Conservation (phyloP, 2,888 invertebrate species). For the Eupithecia centaureata region DNA sequence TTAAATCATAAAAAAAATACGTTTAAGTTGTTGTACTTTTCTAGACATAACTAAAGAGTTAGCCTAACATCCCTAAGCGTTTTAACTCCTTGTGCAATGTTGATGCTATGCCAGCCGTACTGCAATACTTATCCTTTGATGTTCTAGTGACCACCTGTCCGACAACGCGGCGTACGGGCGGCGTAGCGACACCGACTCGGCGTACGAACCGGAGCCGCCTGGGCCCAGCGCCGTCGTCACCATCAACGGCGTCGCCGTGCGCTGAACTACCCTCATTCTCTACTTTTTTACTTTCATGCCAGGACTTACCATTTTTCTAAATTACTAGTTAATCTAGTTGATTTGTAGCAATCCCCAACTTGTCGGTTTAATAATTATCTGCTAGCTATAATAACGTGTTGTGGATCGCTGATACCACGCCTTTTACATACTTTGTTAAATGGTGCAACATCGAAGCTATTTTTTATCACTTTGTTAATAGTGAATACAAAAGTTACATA, state of each 20-base stretch:
- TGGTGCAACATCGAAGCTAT: neutral
- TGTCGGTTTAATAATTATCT: no score
- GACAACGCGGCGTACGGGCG: conserved; percentile 78
- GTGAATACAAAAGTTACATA: neutral
- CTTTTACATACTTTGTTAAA: neutral
- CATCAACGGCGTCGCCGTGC: conserved; percentile 94
- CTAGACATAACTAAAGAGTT: no score
- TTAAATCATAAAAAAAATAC: no score
- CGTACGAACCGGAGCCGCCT: conserved; percentile 88
- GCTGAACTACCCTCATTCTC: conserved; percentile 73
- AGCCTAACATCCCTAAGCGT: no score
- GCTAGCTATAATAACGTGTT: neutral
- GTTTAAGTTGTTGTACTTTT: no score
- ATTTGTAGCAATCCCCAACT: no score
- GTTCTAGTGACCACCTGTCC: conserved; percentile 77
- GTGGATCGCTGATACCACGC: no score
- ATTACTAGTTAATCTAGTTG: neutral
- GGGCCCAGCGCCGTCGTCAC: conserved; percentile 87
- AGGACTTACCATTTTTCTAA: conserved; percentile 1
- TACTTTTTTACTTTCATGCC: neutral
- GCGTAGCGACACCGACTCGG: conserved; percentile 76
- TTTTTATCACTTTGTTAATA: neutral
- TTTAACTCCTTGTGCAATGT: no score
- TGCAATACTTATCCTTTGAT: no score
- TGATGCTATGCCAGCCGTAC: no score